Evolutionary conservation across 2,797 vertebrate species (phyloP).

Genomic region (Oreochromis mossambicus): DNA sequence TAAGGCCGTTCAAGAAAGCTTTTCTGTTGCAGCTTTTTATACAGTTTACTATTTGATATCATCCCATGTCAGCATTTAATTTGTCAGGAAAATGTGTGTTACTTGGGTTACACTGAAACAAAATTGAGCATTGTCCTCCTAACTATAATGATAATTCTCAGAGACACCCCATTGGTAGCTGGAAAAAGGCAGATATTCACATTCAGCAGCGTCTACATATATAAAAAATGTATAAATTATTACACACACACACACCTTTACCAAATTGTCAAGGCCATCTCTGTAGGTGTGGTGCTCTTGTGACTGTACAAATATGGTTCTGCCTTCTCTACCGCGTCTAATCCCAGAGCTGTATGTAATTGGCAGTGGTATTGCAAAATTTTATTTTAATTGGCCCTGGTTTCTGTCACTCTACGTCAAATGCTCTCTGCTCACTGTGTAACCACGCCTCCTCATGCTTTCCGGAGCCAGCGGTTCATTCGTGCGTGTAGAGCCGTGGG

Average conservation of each 20-base stretch:
- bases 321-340: background rate
- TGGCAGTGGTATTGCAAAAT: background rate
- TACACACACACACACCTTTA: background rate
- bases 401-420: slow-evolving; percentile 41
- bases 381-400: background rate
- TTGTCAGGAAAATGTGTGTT: background rate
- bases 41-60: background rate
- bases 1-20: background rate
- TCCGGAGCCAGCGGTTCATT: background rate
- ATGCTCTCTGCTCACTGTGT: background rate
- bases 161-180: background rate
- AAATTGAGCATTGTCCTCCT: background rate
- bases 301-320: background rate
- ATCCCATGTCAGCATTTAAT: background rate
- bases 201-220: background rate
- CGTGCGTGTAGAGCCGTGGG: slow-evolving; percentile 1
- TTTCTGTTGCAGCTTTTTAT: background rate
- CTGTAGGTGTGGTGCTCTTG: slow-evolving; percentile 40
- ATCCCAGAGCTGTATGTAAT: background rate
- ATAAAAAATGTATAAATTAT: background rate
- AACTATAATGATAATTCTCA: background rate
- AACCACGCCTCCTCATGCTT: slow-evolving; percentile 62
- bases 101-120: background rate
- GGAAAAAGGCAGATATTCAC: background rate
- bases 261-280: background rate